phyloP scores from a whole-genome alignment of 1,140 invertebrate species.

The Trissolcus basalis region DNA sequence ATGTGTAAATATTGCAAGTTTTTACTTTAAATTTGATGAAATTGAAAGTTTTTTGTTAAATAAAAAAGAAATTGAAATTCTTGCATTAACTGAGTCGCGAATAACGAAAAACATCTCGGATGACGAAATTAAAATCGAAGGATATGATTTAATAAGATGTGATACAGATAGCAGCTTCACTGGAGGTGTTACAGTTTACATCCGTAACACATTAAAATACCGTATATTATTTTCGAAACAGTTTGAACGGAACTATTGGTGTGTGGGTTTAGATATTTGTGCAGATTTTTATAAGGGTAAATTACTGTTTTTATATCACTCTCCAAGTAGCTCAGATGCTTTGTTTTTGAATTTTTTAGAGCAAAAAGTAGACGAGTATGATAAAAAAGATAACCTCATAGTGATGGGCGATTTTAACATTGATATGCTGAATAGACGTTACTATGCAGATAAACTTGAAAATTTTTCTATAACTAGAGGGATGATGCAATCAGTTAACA shows the following conservation, averaged over 20 bases:
- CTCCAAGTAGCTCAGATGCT: slow-evolving; percentile 18
- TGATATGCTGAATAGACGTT: slow-evolving; percentile 19
- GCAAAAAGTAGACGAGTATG: slow-evolving; percentile 9
- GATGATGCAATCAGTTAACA: slow-evolving; percentile 20
- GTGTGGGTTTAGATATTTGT: slow-evolving; percentile 18
- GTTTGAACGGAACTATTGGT: slow-evolving; percentile 36
- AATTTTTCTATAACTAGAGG: slow-evolving; percentile 18
- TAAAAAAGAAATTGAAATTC: slow-evolving; percentile 16
- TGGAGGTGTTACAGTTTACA: slow-evolving; percentile 26
- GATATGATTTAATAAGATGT: slow-evolving; percentile 31
- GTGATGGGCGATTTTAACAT: slow-evolving; percentile 34
- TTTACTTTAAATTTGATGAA: slow-evolving; percentile 31
- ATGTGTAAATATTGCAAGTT: slow-evolving; percentile 24
- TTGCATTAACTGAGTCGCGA: slow-evolving; percentile 20
- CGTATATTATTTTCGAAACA: slow-evolving; percentile 14
- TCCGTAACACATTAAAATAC: slow-evolving; percentile 20
- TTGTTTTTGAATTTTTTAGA: slow-evolving; percentile 22
- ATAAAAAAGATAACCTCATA: slow-evolving; percentile 13
- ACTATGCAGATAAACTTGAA: slow-evolving; percentile 19
- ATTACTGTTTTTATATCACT: slow-evolving; percentile 29
- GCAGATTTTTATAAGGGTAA: slow-evolving; percentile 17
- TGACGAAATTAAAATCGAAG: slow-evolving; percentile 17
- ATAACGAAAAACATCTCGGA: slow-evolving; percentile 9
- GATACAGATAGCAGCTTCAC: slow-evolving; percentile 11
- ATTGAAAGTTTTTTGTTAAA: slow-evolving; percentile 25